Evolutionary conservation across 2,888 invertebrate species (phyloP).

Genomic region (Raillietiella orientalis): DNA sequence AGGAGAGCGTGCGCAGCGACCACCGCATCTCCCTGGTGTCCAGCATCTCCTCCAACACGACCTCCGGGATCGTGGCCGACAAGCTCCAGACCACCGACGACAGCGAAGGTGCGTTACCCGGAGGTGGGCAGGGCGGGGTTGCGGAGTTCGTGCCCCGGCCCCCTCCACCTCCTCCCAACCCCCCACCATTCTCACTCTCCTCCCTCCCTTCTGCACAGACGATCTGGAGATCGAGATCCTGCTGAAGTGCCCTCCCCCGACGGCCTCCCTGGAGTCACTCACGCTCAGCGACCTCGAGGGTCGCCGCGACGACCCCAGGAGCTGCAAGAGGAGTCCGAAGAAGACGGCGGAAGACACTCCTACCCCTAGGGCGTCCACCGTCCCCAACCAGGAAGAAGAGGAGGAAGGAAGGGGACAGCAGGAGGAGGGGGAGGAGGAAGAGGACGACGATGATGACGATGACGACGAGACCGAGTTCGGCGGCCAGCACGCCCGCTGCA

Average conservation of each 20-base stretch:
- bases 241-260: constrained; percentile 42
- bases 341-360: too few relatives aligned
- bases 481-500: constrained; percentile 8
- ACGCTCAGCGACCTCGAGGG: too few relatives aligned
- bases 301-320: not conserved
- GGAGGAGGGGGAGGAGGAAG: constrained; percentile 6
- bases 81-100: constrained; percentile 80
- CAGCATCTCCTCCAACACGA: constrained; percentile 80
- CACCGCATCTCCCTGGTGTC: constrained; percentile 68
- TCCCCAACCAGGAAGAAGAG: too few relatives aligned
- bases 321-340: too few relatives aligned
- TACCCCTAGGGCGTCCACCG: too few relatives aligned
- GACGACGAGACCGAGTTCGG: constrained; percentile 6
- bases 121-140: too few relatives aligned
- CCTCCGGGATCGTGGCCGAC: constrained; percentile 84
- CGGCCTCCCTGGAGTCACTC: constrained; percentile 32
- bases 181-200: too few relatives aligned
- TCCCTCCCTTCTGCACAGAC: too few relatives aligned
- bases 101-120: constrained; percentile 17
- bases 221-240: constrained; percentile 26
- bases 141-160: too few relatives aligned
- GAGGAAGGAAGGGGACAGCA: not conserved
- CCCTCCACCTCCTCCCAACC: too few relatives aligned
- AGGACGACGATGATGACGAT: constrained; percentile 7
- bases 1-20: constrained; percentile 16